Conservation (phyloP, 2,797 vertebrate genomes). For the Cercopithecus petaurista region DNA sequence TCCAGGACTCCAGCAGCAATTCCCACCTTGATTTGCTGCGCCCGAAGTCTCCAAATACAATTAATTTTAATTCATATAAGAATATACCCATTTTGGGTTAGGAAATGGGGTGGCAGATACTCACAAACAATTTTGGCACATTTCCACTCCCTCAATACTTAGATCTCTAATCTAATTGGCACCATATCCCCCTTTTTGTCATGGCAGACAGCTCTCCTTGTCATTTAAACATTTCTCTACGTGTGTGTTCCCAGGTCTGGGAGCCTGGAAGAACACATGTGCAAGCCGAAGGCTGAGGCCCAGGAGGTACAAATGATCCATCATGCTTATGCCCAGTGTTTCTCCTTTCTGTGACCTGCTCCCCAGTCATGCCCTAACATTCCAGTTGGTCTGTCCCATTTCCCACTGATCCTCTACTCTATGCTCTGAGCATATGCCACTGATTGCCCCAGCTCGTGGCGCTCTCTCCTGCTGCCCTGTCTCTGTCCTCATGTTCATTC, state of each 20-base stretch:
- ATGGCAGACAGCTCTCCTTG: not conserved
- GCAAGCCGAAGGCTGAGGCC: not conserved
- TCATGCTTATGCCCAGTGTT: fast-evolving
- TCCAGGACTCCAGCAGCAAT: conserved; percentile 38
- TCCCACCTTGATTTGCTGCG: conserved; percentile 49
- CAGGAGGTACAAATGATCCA: not conserved
- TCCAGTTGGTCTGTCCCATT: not conserved
- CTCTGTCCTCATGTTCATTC: not conserved
- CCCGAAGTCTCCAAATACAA: conserved; percentile 68
- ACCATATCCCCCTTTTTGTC: not conserved
- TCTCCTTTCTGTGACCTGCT: not conserved
- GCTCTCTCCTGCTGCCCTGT: not conserved
- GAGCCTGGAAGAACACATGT: fast-evolving
- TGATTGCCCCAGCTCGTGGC: not conserved
- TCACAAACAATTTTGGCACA: conserved; percentile 51
- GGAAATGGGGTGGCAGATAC: not conserved
- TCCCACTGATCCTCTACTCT: not conserved
- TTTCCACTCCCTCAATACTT: not conserved
- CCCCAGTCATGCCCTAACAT: not conserved
- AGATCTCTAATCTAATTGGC: conserved; percentile 15
- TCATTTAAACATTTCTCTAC: not conserved
- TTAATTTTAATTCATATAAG: conserved; percentile 69
- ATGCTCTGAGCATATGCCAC: not conserved
- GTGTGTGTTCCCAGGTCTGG: not conserved
- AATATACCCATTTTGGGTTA: conserved; percentile 31